phyloP scores from a whole-genome alignment of 2,797 vertebrate genomes.

The Sebastiscus albofasciatus region DNA sequence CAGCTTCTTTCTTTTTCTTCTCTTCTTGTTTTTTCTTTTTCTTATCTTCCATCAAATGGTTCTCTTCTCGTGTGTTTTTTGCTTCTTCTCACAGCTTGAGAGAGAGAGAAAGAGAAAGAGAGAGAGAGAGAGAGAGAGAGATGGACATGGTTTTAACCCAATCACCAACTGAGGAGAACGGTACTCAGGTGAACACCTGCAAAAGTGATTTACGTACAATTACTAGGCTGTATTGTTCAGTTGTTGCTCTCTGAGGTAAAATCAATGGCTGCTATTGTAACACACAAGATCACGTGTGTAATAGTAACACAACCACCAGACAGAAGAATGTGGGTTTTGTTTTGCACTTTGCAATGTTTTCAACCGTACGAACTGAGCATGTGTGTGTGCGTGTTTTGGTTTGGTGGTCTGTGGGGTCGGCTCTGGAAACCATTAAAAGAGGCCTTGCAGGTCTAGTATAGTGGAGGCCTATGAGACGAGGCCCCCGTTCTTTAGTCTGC shows the following conservation, averaged over 20 bases:
- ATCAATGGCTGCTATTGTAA: not conserved
- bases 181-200: not conserved
- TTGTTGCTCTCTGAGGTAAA: conserved; percentile 5
- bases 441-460: conserved; percentile 15
- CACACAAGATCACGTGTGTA: not conserved
- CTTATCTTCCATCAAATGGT: conserved; percentile 99
- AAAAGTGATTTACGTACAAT: not conserved
- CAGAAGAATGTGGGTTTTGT: not conserved
- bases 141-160: not conserved
- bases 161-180: conserved; percentile 2
- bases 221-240: not conserved
- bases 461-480: not conserved
- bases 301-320: not conserved
- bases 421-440: conserved; percentile 49
- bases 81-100: conserved; percentile 87
- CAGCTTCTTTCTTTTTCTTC: conserved; percentile 99
- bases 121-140: conserved; percentile 2
- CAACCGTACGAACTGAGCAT: not conserved
- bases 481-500: not conserved
- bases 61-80: conserved; percentile 91
- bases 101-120: conserved; percentile 19
- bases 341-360: conserved; percentile 21
- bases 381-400: not conserved
- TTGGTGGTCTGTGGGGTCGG: conserved; percentile 12
- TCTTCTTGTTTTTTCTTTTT: conserved; percentile 99